A percentile compares a stretch with the other conserved stretches of the same genome.
Conservation (phyloP, 1,140 invertebrate genomes). For the Apis dorsata region DNA sequence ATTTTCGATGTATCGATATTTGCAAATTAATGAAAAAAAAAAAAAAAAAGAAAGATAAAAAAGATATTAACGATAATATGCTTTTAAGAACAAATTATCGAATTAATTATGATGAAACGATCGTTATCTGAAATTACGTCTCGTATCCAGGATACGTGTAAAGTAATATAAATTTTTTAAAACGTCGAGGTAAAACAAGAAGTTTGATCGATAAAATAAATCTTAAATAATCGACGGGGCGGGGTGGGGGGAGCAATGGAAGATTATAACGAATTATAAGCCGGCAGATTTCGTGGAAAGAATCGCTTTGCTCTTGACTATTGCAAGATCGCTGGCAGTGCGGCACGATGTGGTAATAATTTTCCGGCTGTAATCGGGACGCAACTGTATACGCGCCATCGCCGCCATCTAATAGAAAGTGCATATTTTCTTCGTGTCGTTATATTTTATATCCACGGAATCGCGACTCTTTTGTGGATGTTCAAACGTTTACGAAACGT, state of each 20-base stretch:
- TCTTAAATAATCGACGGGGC: neutral
- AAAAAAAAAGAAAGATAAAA: neutral
- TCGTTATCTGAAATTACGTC: too few species aligned
- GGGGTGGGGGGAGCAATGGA: neutral
- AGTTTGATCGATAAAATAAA: conserved; percentile 11
- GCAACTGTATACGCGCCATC: conserved; percentile 49
- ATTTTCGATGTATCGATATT: neutral
- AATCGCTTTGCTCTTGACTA: conserved; percentile 49
- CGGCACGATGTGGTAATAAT: conserved; percentile 56
- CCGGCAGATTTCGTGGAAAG: conserved; percentile 25
- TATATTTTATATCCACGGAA: conserved; percentile 51
- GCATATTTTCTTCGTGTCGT: conserved; percentile 46
- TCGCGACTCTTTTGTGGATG: conserved; percentile 16
- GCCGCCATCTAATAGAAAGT: conserved; percentile 57
- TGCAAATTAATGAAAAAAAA: neutral
- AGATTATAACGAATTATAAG: conserved; percentile 1
- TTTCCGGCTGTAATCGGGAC: conserved; percentile 61
- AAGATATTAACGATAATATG: neutral
- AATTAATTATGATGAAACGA: too few species aligned
- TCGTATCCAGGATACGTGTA: neutral
- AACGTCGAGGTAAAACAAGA: too few species aligned
- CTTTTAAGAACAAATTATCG: neutral
- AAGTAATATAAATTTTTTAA: neutral
- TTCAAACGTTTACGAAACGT: neutral
- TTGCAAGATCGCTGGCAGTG: conserved; percentile 57